Conservation (phyloP, 2,797 vertebrate species). For the Dryobates pubescens region DNA sequence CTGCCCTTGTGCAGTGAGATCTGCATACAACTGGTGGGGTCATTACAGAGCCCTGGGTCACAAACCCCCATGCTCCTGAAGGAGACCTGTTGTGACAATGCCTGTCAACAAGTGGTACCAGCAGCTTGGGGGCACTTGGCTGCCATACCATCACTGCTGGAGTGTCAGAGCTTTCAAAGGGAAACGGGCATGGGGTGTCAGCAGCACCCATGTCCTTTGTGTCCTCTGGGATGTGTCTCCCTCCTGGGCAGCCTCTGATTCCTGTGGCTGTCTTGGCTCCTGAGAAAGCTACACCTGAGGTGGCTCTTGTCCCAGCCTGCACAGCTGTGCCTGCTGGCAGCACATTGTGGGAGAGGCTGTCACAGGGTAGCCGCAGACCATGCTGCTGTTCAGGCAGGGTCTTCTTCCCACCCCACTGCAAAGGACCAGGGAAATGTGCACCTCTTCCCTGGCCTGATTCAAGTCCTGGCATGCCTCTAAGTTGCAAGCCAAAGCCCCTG, state of each 20-base stretch:
- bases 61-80: background rate
- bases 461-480: background rate
- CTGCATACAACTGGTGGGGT: background rate
- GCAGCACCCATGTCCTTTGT: background rate
- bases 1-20: background rate
- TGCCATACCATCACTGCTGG: too few relatives aligned
- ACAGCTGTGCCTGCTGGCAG: background rate
- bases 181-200: background rate
- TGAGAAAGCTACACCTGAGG: background rate
- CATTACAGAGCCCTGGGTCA: background rate
- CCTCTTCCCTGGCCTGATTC: background rate
- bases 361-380: background rate
- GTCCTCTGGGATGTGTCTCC: background rate
- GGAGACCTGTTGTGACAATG: background rate
- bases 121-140: fast-evolving
- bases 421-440: background rate
- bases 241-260: background rate
- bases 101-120: background rate
- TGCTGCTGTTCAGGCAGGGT: background rate
- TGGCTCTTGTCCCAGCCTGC: background rate
- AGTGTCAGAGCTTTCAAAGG: background rate
- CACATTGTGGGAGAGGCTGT: background rate
- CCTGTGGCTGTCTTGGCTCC: background rate
- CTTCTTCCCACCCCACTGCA: too few relatives aligned
- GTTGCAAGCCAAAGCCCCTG: background rate